Evolutionary conservation across 2,888 invertebrate genomes (phyloP).

Genomic region (Agriopis marginaria): DNA sequence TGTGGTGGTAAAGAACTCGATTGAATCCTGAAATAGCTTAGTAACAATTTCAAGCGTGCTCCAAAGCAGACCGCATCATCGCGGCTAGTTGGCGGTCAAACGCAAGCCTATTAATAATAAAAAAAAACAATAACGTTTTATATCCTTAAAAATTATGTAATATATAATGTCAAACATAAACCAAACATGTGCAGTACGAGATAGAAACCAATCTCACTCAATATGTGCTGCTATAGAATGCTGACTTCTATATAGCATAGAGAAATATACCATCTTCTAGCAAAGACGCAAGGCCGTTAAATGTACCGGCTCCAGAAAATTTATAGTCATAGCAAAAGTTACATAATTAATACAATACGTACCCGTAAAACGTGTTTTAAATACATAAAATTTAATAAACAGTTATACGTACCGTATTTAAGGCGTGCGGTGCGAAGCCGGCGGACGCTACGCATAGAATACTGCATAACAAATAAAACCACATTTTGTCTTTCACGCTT

Average conservation of each 20-base stretch:
- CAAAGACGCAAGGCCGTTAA: slow-evolving; percentile 3
- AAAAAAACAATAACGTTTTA: too few relatives aligned
- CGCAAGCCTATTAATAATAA: too few relatives aligned
- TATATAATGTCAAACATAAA: too few relatives aligned
- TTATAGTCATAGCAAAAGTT: slow-evolving; percentile 15
- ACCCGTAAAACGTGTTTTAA: slow-evolving; percentile 37
- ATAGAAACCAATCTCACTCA: background rate
- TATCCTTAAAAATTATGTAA: too few relatives aligned
- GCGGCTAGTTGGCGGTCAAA: too few relatives aligned
- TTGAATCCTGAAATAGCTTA: too few relatives aligned
- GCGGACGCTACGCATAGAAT: slow-evolving; percentile 57
- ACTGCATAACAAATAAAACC: slow-evolving; percentile 59
- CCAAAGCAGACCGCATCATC: too few relatives aligned
- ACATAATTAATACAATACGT: slow-evolving; percentile 33
- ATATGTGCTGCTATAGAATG: background rate
- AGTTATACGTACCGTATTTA: slow-evolving; percentile 64
- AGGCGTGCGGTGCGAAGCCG: slow-evolving; percentile 51
- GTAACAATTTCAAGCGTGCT: too few relatives aligned
- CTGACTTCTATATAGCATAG: too few relatives aligned
- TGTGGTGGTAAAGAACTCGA: too few relatives aligned
- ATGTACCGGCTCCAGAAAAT: slow-evolving; percentile 15
- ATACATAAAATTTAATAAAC: slow-evolving; percentile 45
- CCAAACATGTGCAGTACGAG: background rate
- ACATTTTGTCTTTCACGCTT: slow-evolving; percentile 55
- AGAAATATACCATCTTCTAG: too few relatives aligned